These are phyloP conservation scores for Dolomedes plantarius DNA, from an alignment of 2,888 invertebrate genomes.

Conservation along the genomic window DNA sequence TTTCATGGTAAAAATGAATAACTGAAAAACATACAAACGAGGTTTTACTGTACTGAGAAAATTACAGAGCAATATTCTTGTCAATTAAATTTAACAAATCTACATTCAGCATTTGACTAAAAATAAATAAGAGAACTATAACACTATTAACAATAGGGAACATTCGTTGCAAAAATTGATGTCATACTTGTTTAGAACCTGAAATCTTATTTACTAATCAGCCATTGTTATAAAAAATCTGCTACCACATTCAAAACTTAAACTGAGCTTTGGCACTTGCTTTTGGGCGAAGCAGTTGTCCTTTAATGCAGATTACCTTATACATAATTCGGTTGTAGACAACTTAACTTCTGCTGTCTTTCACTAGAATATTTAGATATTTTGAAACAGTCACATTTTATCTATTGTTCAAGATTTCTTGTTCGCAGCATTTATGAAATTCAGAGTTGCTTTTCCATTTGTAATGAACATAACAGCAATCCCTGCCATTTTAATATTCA, in stretches of 20 bases:
- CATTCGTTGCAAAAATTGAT: constrained; percentile 1
- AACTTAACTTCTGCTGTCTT: constrained; percentile 48
- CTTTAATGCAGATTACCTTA: constrained; percentile 37
- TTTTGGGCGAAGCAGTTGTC: constrained; percentile 60
- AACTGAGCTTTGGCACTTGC: constrained; percentile 68
- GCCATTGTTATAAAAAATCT: not conserved
- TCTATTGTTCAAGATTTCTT: constrained; percentile 23
- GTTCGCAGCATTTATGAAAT: constrained; percentile 24
- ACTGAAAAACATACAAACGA: too few relatives aligned
- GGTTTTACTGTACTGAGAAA: too few relatives aligned
- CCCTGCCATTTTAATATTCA: constrained; percentile 67
- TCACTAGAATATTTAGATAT: constrained; percentile 50
- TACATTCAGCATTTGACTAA: too few relatives aligned
- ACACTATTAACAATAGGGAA: not conserved
- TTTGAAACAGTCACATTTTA: constrained; percentile 12
- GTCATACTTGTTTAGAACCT: not conserved
- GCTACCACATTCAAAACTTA: not conserved
- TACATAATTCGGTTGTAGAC: constrained; percentile 62
- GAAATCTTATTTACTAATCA: not conserved
- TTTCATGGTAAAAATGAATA: too few relatives aligned
- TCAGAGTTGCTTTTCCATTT: constrained; percentile 11
- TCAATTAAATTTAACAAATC: too few relatives aligned
- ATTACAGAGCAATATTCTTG: too few relatives aligned
- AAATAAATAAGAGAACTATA: not conserved
- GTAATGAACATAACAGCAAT: constrained; percentile 45